Evolutionary conservation across 2,888 invertebrate species (phyloP), one percentile per base, ranked within the genome.

Genomic region (Syritta pipiens): DNA sequence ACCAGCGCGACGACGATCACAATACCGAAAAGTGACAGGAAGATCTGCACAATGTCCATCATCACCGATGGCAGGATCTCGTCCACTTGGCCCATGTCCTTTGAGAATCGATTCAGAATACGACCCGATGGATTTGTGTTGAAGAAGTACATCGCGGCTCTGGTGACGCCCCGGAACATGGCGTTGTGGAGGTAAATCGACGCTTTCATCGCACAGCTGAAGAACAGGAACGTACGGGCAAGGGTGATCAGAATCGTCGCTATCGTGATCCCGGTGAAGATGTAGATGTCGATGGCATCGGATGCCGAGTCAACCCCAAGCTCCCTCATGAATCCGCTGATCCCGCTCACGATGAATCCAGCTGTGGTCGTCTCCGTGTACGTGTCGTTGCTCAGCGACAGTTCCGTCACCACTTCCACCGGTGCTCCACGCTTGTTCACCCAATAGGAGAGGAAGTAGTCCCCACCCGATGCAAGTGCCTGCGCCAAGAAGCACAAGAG

Each of bases 21-120:
- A 72, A 96, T 93, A 84, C 96, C 97, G 82, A 93, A 90, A 17
- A 97, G 90, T 0, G 94, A 91, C 0, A 96, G 90, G n/a, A 95
- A 95, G 76, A 97, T 94, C 90, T 96, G 93, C 62, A 89, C 85
- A 5, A 89, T 88, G 81, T 89, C 89, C 82, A 89, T 88, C 88
- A 89, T 87, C 4, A 89, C 89, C 2, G 87, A 83, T 0, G 89
- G 89, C 62, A 89, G 67, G 63, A 88, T 85, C 76, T 89, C 89
- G 83, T 89, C 89, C 88, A 92, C 83, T 90, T 90, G 83, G 4
- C 89, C 96, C 91, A 96, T 94, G 84, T 97, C 97, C 88, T 97
- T 97, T 0, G 96, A 94, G 89, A 97, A 97, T 19, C 97, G 90
- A 89, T 97, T 97, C 44, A 97, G 90, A 83, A 97, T 94, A 44